Percentiles rank a stretch among this genome's conserved stretches.
These are phyloP conservation scores for Margaritifera margaritifera DNA, from an alignment of 2,888 invertebrate species.

Conservation along the genomic window DNA sequence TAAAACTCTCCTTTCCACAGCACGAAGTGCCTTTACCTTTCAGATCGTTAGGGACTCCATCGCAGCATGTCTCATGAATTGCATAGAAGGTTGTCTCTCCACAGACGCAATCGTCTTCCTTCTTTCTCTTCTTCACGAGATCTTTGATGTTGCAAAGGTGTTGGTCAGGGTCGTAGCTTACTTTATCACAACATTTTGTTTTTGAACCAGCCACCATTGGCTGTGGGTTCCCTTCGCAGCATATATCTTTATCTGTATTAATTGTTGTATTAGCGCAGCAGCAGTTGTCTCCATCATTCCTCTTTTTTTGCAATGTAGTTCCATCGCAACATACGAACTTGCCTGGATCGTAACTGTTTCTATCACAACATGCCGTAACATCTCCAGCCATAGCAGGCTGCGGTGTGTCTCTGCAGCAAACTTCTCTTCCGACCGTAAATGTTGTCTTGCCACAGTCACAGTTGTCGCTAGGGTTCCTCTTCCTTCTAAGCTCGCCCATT, in stretches of 20 bases:
- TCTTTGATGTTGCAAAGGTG: constrained; percentile 10
- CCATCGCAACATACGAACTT: too few species aligned
- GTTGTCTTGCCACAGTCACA: constrained; percentile 21
- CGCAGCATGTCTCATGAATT: not conserved
- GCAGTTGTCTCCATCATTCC: too few species aligned
- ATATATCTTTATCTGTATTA: too few species aligned
- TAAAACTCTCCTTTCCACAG: constrained; percentile 17
- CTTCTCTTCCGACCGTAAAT: constrained; percentile 15
- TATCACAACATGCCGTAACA: constrained; percentile 2
- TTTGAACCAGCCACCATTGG: not conserved
- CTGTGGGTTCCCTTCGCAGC: constrained; percentile 10
- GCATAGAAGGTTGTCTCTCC: too few species aligned
- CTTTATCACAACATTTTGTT: constrained; percentile 9
- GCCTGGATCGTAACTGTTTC: too few species aligned
- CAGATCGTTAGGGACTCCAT: not conserved
- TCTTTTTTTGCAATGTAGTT: too few species aligned
- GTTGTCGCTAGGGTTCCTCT: constrained; percentile 10
- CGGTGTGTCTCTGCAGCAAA: constrained; percentile 23
- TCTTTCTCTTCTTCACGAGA: not conserved
- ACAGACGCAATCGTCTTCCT: not conserved
- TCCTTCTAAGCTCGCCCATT: too few species aligned
- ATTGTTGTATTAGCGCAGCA: too few species aligned
- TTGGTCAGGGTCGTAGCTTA: constrained; percentile 6
- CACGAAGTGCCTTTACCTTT: constrained; percentile 8
- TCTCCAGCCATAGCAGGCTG: constrained; percentile 13